Percentiles rank a stretch among this genome's conserved stretches.
Conservation (phyloP, 2,888 invertebrate species). For the Machimus atricapillus region DNA sequence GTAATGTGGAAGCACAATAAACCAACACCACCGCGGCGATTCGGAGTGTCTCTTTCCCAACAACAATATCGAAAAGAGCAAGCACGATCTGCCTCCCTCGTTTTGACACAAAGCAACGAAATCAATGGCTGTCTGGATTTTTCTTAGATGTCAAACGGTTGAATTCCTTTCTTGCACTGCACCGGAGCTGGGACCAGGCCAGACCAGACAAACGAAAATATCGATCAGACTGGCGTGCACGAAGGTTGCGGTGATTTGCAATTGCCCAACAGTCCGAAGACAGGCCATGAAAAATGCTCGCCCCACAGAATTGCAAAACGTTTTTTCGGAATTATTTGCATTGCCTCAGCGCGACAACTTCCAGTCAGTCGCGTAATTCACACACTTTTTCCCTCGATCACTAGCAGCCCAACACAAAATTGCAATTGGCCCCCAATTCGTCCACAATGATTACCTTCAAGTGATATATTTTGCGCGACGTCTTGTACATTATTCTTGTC, state of each 20-base stretch:
- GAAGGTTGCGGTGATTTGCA: neutral
- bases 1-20: neutral
- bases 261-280: neutral
- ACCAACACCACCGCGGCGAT: neutral
- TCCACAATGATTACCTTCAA: conserved; percentile 42
- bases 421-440: neutral
- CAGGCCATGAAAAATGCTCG: neutral
- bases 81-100: neutral
- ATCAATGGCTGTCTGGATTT: conserved; percentile 39
- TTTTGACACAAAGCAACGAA: conserved; percentile 41
- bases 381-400: neutral
- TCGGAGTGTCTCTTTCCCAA: conserved; percentile 10
- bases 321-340: neutral
- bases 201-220: neutral
- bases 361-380: conserved; percentile 35
- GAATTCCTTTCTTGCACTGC: neutral
- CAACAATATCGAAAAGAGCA: conserved; percentile 2
- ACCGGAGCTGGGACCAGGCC: neutral
- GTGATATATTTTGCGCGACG: conserved; percentile 41
- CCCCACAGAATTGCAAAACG: neutral
- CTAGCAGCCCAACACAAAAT: neutral
- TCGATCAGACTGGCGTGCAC: neutral
- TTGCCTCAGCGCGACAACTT: neutral
- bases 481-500: conserved; percentile 41
- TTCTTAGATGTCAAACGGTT: neutral